These are phyloP conservation scores for Halocynthia roretzi DNA, from an alignment of 23 tunicate species.

Conservation along the genomic window DNA sequence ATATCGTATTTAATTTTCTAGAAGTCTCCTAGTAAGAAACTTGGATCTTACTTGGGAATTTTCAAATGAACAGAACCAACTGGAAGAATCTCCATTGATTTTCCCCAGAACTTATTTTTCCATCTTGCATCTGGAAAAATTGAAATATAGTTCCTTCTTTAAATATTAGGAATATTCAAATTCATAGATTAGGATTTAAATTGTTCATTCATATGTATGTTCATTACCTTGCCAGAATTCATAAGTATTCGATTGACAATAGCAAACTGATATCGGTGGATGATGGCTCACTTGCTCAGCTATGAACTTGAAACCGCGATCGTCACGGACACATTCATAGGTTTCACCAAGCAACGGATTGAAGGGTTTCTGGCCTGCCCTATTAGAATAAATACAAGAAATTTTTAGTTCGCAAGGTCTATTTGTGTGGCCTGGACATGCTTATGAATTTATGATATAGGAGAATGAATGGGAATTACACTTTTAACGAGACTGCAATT, in stretches of 20 bases:
- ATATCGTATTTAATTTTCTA: not conserved
- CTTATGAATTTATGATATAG: too few relatives aligned
- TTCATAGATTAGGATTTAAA: not conserved
- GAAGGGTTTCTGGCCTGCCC: constrained; percentile 97
- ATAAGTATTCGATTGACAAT: constrained; percentile 49
- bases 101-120: constrained; percentile 95
- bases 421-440: too few relatives aligned
- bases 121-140: constrained; percentile 52
- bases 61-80: constrained; percentile 62
- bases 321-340: constrained; percentile 83
- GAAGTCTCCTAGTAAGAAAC: not conserved
- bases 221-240: constrained; percentile 87
- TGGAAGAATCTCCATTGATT: constrained; percentile 91
- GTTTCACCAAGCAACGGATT: constrained; percentile 95
- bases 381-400: constrained; percentile 9
- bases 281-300: constrained; percentile 99
- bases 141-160: not conserved
- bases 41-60: constrained; percentile 9
- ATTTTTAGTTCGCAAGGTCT: too few relatives aligned
- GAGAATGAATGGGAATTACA: too few relatives aligned
- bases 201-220: too few relatives aligned
- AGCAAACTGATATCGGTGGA: constrained; percentile 89
- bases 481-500: too few relatives aligned
- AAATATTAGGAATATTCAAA: not conserved
- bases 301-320: constrained; percentile 73